Evolutionary conservation across 2,113 vertebrate genomes (phyloP).

Genomic region (Gadus macrocephalus): DNA sequence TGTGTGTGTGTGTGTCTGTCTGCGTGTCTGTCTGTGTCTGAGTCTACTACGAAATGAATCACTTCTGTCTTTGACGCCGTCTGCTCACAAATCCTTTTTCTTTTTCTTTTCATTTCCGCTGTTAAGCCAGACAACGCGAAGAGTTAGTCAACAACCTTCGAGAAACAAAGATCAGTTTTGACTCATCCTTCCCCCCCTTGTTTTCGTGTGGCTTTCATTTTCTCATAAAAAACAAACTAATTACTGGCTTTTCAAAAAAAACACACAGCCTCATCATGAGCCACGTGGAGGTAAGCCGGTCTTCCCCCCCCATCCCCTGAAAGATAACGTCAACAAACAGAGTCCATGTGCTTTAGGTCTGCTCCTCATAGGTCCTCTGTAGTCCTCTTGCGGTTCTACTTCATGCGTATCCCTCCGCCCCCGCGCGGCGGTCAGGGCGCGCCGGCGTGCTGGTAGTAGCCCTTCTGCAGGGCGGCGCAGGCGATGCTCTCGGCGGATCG

Average conservation of each 20-base stretch:
- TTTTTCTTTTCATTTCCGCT: slow-evolving; percentile 20
- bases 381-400: not conserved
- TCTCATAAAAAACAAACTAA: slow-evolving; percentile 20
- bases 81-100: not conserved
- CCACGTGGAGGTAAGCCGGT: slow-evolving; percentile 57
- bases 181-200: slow-evolving; percentile 44
- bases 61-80: no score
- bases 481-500: slow-evolving; percentile 72
- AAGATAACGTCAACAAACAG: slow-evolving; percentile 34
- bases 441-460: slow-evolving; percentile 67
- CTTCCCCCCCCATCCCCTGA: not conserved
- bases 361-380: slow-evolving; percentile 23
- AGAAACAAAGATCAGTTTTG: slow-evolving; percentile 17
- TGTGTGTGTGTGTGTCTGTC: no score
- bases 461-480: slow-evolving; percentile 54
- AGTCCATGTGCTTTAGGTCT: slow-evolving; percentile 41
- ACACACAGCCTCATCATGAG: slow-evolving; percentile 16
- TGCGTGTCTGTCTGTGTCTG: no score
- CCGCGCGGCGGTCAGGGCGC: slow-evolving; percentile 35
- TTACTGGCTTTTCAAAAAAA: slow-evolving; percentile 55
- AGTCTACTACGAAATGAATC: no score
- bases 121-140: no score
- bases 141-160: slow-evolving; percentile 25
- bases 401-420: not conserved
- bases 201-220: slow-evolving; percentile 7